Conservation (phyloP, 2,113 vertebrate species). For the Nibea coibor region DNA sequence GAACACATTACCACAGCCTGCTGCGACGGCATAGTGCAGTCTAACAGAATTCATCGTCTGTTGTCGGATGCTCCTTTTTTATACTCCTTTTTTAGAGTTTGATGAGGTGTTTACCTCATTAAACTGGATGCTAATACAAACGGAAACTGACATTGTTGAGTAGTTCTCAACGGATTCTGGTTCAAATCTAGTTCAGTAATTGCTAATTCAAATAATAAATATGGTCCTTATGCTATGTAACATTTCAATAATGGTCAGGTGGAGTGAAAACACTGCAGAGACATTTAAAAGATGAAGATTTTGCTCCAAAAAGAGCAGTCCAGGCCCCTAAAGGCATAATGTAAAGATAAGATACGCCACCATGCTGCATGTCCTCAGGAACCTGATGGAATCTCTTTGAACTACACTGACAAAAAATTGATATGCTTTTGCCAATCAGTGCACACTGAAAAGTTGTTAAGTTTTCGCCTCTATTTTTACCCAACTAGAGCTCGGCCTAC, state of each 20-base stretch:
- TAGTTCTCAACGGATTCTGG: background rate
- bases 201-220: background rate
- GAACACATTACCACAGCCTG: background rate
- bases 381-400: slow-evolving; percentile 20
- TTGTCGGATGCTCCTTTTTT: background rate
- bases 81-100: too few species aligned
- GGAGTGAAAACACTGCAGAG: background rate
- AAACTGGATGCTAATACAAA: background rate
- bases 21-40: too few species aligned
- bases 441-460: slow-evolving; percentile 51
- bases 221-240: background rate
- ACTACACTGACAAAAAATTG: slow-evolving; percentile 23
- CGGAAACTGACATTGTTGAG: background rate
- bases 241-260: slow-evolving; percentile 2
- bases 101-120: background rate
- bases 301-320: background rate
- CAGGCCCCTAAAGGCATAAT: slow-evolving; percentile 4
- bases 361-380: slow-evolving; percentile 7
- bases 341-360: slow-evolving; percentile 5
- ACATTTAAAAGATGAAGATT: slow-evolving; percentile 2
- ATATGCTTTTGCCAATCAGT: slow-evolving; percentile 63
- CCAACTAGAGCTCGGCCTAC: slow-evolving; percentile 83
- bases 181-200: background rate
- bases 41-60: too few species aligned
- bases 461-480: slow-evolving; percentile 81